Base-by-base conservation (phyloP, 64 coral and sea anemone species). In the Actinia tenebrosa region DNA sequence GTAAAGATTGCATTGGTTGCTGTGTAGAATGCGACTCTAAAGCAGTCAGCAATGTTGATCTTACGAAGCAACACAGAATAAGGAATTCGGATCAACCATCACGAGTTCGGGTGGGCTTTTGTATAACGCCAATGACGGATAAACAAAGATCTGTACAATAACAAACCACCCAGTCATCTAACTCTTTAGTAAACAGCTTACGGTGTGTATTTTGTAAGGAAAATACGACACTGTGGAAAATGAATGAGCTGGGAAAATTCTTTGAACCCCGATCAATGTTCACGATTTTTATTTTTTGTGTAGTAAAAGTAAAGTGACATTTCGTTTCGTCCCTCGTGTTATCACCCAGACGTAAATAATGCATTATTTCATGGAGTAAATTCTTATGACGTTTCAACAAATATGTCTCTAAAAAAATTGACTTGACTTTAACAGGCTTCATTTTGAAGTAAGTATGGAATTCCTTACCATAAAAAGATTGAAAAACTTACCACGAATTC, bases 111-210 rank as follows among this genome's bases (percentile, higher is more conserved):
- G 50, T 45, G 44, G n/a, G 44, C 44, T 81, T 81, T 81, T 45
- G 16, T 47, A 53, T 81, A 19, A 53, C 79, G 79, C 45, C 44
- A 53, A 75, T 52, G 50, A 16, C 45, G 46, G 44, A 81, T 53
- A 81, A 81, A 81, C 27, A 81, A 19, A n/a, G 11, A 45, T 50
- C 79, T 45, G 8, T 37, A 81, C 16, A 23, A 81, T 53, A 81
- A 81, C 18, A 81, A 47, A 13, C 79, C 45, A n/a, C 79, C 79
- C 79, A 50, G 79, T 81, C 10, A 81, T 23, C 50, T 52, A 50
- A 81, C 8, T 20, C 79, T 50, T 81, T 81, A 47, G 79, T 81
- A 81, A 81, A 81, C 79, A 81, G 23, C 79, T 81, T 81, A 20
- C 17, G 53, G 3, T 75, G 69, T 75, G 69, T 75, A 75, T 75